Conservation (phyloP, 1,140 invertebrate genomes). For the Panagrolaimus sp. region DNA sequence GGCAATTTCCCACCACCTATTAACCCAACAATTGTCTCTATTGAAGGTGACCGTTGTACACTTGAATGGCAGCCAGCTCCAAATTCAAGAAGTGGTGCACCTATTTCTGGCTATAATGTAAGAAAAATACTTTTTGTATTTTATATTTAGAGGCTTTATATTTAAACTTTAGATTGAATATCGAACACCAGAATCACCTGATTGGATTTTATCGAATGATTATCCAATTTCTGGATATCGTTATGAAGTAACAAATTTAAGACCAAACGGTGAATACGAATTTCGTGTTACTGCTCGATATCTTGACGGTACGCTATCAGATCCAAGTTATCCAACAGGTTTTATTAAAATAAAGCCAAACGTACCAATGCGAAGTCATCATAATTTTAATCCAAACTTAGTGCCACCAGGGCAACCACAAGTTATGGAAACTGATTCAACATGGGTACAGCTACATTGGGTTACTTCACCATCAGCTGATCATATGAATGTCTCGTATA, state of each 20-base stretch:
- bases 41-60: slow-evolving; percentile 46
- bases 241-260: slow-evolving; percentile 48
- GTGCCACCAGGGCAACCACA: slow-evolving; percentile 44
- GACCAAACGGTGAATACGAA: slow-evolving; percentile 57
- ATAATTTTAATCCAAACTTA: slow-evolving; percentile 16
- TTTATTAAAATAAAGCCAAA: slow-evolving; percentile 45
- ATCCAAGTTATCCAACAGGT: slow-evolving; percentile 46
- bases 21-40: slow-evolving; percentile 37
- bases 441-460: slow-evolving; percentile 51
- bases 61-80: slow-evolving; percentile 46
- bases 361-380: slow-evolving; percentile 27
- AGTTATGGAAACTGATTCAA: slow-evolving; percentile 42
- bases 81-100: slow-evolving; percentile 3
- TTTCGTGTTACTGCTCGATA: slow-evolving; percentile 52
- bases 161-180: slow-evolving; percentile 38
- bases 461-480: slow-evolving; percentile 17
- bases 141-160: not conserved
- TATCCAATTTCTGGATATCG: slow-evolving; percentile 18
- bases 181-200: slow-evolving; percentile 29
- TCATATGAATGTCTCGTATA: slow-evolving; percentile 36
- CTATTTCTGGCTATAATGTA: slow-evolving; percentile 33
- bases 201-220: slow-evolving; percentile 44
- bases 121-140: not conserved
- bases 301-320: slow-evolving; percentile 44
- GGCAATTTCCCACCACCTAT: slow-evolving; percentile 23